Base-by-base conservation (phyloP, 2,888 invertebrate species). In the Mesochorus sp. region DNA sequence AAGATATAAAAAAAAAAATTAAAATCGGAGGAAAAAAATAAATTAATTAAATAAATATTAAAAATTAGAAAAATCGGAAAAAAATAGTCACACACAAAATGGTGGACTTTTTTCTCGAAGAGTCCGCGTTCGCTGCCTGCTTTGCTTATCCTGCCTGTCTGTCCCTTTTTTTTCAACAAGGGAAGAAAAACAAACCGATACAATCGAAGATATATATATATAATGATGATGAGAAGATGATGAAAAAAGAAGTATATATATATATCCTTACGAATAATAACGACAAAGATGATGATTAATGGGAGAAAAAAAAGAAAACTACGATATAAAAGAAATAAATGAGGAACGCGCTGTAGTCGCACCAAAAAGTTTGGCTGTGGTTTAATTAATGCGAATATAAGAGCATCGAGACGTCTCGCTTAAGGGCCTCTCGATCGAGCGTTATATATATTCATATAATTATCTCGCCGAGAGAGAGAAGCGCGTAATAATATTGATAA, bases 341-440 rank as follows among this genome's bases (percentile, higher is more conserved):
- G 80, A 77, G 72, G 76, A 80, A 80, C 82, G 82, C 82, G 83
- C 84, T 83, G 82, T 83, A 83, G 83, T 84, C 82, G 83, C 83
- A 84, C 83, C 83, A 83, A 83, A 83, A 84, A 85, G 82, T 83
- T 83, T 84, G 84, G 84, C 84, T 84, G 84, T 84, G 84, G 84
- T 84, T 83, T 81, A 55, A 80, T 79, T 79, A 79, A 75, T 75
- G 75, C 75, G 68, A 62, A 6, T 8, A 37, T 21, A 42, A 44
- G 55, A 34, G 14, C 34, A 62, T 62, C 47, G 47, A 47, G 68
- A 55, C 8, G 34, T n/a, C 8, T 55, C n/a, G 70, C 34, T 59
- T 19, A 31, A 49, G 47, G 49, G 31, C 3, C 34, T 42, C 62
- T 70, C 64, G 47, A 51, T 49, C 57, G 34, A 66, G 47, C 31